Evolutionary conservation across 1,140 invertebrate species (phyloP), one percentile per base, ranked within the genome.

Genomic region (Drosophila pseudoobscura): DNA sequence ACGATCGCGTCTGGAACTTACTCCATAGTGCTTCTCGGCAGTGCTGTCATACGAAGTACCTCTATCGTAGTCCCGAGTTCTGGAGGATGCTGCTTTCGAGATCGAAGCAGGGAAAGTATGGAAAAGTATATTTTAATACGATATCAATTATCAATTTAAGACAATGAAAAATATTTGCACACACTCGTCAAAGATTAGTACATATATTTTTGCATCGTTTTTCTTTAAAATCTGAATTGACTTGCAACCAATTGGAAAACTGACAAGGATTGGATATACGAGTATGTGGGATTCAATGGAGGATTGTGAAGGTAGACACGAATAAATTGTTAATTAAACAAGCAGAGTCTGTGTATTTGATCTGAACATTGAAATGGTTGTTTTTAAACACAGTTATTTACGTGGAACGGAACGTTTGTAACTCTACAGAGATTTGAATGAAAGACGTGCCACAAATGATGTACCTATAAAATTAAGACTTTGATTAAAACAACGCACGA

Each of bases 41-140:
- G 75, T 80, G 59, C 79, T 88, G 54, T 90, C 88, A 55, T 90
- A 90, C 24, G 89, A 90, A 44, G 82, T 78, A 15, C 85, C 89
- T 52, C 89, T 62, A 55, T 84, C 82, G 56, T 80, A 88, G 54
- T 88, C 89, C 55, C 79, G 60, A 29, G 78, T 55, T 57, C 80
- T 66, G 56, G 70, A 69, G 35, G 52, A 78, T 52, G 52, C 75
- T 87, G 35, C 4, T 64, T 47, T 43, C 29, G 26, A 31, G 8
- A 15, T 17, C 31, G 29, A 20, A 9, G 15, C 24, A 31, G 8
- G 15, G 11, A 49, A 58, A 44, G 17, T 20, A 15, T 20, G 20
- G 20, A 1, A 22, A 41, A 31, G 35, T 56, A 56, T 39, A 39
- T 39, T 13, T 39, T 39, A 39, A 39, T 39, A 39, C 35, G 9